These are phyloP conservation scores for Rhinoderma darwinii DNA, from an alignment of 2,113 vertebrate genomes.

Conservation along the genomic window DNA sequence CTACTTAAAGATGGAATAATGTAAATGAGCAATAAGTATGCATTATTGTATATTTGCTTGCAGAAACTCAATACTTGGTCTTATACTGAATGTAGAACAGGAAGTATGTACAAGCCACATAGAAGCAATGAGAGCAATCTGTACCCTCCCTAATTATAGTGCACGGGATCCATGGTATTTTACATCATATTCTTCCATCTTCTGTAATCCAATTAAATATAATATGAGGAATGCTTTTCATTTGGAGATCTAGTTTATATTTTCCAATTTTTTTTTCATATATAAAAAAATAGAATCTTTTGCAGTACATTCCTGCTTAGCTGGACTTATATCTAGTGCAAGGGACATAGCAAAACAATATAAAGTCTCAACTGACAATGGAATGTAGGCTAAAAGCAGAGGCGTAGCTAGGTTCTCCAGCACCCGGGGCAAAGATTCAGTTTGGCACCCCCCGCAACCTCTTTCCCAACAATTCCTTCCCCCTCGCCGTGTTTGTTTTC, in stretches of 20 bases:
- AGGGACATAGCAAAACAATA: too few species aligned
- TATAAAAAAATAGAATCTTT: neutral
- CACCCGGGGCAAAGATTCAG: too few species aligned
- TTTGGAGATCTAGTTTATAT: neutral
- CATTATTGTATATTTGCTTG: neutral
- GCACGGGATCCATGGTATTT: neutral
- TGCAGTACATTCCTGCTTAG: neutral
- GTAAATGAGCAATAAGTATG: constrained; percentile 23
- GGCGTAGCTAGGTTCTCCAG: too few species aligned
- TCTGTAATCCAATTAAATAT: neutral
- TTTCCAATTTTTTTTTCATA: neutral
- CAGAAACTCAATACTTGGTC: neutral
- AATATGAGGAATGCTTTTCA: neutral
- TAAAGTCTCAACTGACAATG: too few species aligned
- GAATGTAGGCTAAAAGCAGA: too few species aligned
- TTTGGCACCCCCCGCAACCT: too few species aligned
- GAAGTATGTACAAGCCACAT: neutral
- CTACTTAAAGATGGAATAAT: neutral
- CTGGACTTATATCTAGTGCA: too few species aligned
- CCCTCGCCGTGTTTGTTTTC: too few species aligned
- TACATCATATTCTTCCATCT: neutral
- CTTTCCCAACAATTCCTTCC: too few species aligned
- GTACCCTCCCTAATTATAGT: neutral
- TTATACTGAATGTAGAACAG: neutral
- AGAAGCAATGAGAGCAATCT: neutral